Conservation (phyloP, 2,113 vertebrate genomes). For the Ciconia boyciana region DNA sequence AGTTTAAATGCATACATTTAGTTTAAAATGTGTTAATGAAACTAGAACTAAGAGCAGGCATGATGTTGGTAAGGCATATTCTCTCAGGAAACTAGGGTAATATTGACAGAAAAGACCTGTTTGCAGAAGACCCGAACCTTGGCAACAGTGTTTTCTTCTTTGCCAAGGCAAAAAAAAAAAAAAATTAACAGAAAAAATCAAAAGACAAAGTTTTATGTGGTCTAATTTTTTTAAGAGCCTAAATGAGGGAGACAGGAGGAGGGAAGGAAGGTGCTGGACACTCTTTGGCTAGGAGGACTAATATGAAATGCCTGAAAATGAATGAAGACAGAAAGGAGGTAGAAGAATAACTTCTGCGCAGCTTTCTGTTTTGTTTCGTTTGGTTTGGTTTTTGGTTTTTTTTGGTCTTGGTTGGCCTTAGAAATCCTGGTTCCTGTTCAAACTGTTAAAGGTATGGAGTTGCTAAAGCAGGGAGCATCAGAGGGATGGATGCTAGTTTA, state of each 20-base stretch:
- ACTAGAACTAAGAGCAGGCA: background rate
- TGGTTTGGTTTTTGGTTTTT: background rate
- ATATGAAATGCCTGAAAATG: background rate
- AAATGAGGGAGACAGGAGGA: background rate
- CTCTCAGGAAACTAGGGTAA: background rate
- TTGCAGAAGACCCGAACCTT: background rate
- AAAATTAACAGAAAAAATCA: background rate
- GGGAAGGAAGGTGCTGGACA: background rate
- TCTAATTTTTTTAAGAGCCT: background rate
- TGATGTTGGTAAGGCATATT: background rate
- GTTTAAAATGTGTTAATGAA: background rate
- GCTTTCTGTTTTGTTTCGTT: background rate
- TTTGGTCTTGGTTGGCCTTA: background rate
- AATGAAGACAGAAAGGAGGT: background rate
- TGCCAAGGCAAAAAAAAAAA: background rate
- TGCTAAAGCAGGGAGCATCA: background rate
- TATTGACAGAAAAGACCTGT: background rate
- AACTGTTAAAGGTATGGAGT: background rate
- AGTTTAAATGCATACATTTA: background rate
- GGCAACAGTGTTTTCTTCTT: background rate
- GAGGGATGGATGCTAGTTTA: background rate
- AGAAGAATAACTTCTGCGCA: background rate
- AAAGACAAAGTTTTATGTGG: background rate
- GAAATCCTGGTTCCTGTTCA: background rate
- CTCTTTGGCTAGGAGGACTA: background rate